phyloP scores from a whole-genome alignment of 2,113 vertebrate genomes.

The Poeciliopsis retropinna region DNA sequence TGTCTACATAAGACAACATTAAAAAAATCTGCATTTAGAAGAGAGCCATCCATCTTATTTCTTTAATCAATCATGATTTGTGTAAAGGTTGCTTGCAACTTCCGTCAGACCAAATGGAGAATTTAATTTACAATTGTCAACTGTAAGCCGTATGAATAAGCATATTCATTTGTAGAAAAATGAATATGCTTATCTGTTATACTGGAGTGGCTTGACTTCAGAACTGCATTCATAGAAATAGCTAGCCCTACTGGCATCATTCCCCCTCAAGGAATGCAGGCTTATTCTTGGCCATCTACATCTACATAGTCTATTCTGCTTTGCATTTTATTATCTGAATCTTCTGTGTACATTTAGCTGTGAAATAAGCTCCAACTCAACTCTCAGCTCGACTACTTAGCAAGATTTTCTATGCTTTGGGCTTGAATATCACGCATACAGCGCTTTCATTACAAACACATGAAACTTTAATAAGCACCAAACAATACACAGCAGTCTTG shows the following conservation, averaged over 20 bases:
- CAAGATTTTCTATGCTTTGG: constrained; percentile 18
- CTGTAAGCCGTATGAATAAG: too few relatives aligned
- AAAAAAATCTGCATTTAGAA: too few relatives aligned
- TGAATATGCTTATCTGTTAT: too few relatives aligned
- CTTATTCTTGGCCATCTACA: constrained; percentile 1
- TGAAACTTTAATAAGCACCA: constrained; percentile 56
- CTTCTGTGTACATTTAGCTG: constrained; percentile 18
- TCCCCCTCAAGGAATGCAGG: constrained; percentile 4
- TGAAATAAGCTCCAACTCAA: constrained; percentile 28
- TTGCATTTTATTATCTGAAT: constrained; percentile 26
- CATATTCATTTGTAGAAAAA: too few relatives aligned
- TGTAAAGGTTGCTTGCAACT: too few relatives aligned
- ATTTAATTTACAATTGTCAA: too few relatives aligned
- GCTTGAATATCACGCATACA: constrained; percentile 17
- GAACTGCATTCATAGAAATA: not conserved
- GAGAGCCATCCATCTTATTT: too few relatives aligned
- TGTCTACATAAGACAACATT: too few relatives aligned
- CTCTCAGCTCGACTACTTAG: constrained; percentile 26
- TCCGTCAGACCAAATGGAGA: too few relatives aligned
- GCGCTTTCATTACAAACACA: constrained; percentile 44
- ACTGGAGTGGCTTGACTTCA: too few relatives aligned
- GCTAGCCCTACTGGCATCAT: not conserved
- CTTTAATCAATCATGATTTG: too few relatives aligned
- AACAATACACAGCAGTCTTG: constrained; percentile 9
- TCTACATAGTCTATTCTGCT: constrained; percentile 6